Percentiles rank a stretch among this genome's conserved stretches.
Evolutionary conservation across 2,113 vertebrate genomes (phyloP).

Genomic region (Anser brachyrhynchus): DNA sequence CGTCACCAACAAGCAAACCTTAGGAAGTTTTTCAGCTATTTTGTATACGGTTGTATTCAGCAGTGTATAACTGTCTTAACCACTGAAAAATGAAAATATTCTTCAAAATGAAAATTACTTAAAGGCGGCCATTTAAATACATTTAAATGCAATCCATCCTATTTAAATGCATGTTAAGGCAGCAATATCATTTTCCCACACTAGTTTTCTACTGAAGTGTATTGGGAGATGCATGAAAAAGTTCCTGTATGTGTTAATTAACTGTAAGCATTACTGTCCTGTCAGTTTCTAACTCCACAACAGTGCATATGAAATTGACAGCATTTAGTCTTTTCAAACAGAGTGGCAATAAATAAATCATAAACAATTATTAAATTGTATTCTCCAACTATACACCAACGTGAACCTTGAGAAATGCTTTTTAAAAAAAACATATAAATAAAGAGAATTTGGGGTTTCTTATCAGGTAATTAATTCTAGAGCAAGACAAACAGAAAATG

Average conservation of each 20-base stretch:
- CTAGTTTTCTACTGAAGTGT: not conserved
- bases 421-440: not conserved
- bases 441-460: not conserved
- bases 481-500: not conserved
- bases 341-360: not conserved
- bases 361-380: not conserved
- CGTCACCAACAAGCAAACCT: not conserved
- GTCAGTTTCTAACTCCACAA: not conserved
- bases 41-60: not conserved
- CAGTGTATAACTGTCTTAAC: not conserved
- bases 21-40: not conserved
- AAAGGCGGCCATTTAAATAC: not conserved
- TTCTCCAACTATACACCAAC: not conserved
- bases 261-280: not conserved
- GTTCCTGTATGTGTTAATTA: not conserved
- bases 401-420: not conserved
- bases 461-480: not conserved
- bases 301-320: not conserved
- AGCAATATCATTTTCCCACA: not conserved
- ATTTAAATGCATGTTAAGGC: not conserved
- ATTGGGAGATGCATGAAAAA: not conserved
- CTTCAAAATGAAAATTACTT: not conserved
- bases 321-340: not conserved
- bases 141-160: too few relatives aligned
- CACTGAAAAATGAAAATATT: not conserved